Conservation (phyloP, 2,888 invertebrate genomes). For the Escarpia spicata region DNA sequence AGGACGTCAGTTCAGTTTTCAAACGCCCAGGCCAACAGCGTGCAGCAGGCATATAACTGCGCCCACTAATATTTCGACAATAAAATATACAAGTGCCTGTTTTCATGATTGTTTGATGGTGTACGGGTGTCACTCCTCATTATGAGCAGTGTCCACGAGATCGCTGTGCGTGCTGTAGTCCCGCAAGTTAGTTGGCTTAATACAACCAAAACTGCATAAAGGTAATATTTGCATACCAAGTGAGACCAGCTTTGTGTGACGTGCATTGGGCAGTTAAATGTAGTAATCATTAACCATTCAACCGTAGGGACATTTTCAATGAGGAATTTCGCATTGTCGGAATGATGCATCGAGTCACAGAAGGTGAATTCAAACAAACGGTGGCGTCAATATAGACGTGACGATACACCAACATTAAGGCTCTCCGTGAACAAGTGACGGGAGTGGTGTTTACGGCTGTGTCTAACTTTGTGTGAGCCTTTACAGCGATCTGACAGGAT, state of each 20-base stretch:
- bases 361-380: not conserved
- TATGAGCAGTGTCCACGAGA: not conserved
- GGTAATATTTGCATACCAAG: not conserved
- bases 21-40: too few relatives aligned
- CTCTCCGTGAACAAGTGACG: not conserved
- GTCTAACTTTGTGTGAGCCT: not conserved
- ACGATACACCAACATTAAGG: not conserved
- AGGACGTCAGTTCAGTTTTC: too few relatives aligned
- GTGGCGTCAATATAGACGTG: not conserved
- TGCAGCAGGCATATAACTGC: too few relatives aligned
- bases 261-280: not conserved
- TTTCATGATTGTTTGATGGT: too few relatives aligned
- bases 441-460: not conserved
- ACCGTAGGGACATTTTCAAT: not conserved
- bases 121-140: too few relatives aligned
- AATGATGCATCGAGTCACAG: not conserved
- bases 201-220: conserved; percentile 9
- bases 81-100: too few relatives aligned
- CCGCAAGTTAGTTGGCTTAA: not conserved
- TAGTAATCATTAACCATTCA: conserved; percentile 3
- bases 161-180: not conserved
- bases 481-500: not conserved
- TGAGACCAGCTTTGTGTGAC: not conserved
- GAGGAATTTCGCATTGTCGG: not conserved
- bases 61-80: too few relatives aligned